phyloP scores from a whole-genome alignment of 2,888 invertebrate species.

The Drosophila sordidapex region DNA sequence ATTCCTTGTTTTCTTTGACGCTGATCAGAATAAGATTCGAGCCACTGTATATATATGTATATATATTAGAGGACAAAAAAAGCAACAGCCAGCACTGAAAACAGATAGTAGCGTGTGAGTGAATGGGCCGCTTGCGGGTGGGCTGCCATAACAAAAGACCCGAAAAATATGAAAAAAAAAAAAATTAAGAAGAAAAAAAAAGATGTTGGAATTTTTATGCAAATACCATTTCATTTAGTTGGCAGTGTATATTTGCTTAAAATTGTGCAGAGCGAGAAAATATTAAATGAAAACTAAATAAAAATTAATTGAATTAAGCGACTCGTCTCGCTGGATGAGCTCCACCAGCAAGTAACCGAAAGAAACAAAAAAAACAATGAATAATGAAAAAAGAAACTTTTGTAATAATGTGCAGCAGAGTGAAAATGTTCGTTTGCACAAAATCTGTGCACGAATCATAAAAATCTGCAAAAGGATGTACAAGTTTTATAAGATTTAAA shows the following conservation, averaged over 20 bases:
- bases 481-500: conserved; percentile 65
- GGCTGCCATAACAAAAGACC: conserved; percentile 40
- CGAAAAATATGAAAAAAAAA: conserved; percentile 33
- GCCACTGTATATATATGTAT: background rate
- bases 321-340: conserved; percentile 45
- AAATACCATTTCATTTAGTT: conserved; percentile 78
- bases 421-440: conserved; percentile 62
- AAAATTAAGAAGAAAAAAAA: conserved; percentile 14
- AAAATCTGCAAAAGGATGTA: conserved; percentile 51
- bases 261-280: conserved; percentile 72
- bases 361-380: conserved; percentile 13
- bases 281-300: conserved; percentile 77
- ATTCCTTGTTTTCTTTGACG: too few relatives aligned
- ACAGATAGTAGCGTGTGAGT: conserved; percentile 25
- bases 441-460: conserved; percentile 58
- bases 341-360: conserved; percentile 17
- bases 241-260: conserved; percentile 71
- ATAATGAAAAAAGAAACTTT: conserved; percentile 33
- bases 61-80: conserved; percentile 4
- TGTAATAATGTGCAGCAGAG: conserved; percentile 62
- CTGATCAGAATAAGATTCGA: too few relatives aligned
- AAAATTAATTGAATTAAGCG: conserved; percentile 79
- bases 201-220: conserved; percentile 68
- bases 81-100: conserved; percentile 5
- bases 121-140: conserved; percentile 15